Base-by-base conservation (phyloP, 2,113 vertebrate species). In the Ictalurus furcatus region DNA sequence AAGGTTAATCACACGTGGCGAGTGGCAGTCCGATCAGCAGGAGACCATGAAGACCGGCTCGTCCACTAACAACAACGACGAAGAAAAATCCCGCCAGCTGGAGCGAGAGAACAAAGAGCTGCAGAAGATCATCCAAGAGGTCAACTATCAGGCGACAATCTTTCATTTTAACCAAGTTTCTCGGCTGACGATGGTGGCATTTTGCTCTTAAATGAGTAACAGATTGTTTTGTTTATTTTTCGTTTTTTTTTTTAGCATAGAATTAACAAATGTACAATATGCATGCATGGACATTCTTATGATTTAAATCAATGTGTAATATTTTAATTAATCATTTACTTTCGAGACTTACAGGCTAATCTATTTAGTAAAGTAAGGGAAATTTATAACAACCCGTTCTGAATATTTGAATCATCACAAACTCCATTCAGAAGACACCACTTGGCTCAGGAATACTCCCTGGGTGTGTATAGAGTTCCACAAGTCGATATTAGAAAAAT, bases 21-120 rank as follows among this genome's bases (percentile, higher is more conserved):
- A 99, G 89, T 99, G 98, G 98, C 98, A 99, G 95, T 98, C 98
- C 0, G 98, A 99, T 94, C 97, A 98, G 19, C 98, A 99, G 95
- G 98, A 99, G 94, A 99, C 98, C 9, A 97, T 98, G 96, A 98
- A 98, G 93, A 99, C 98, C 0, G 98, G 97, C 0, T 98, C 98
- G 0, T 98, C 98, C 73, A 98, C 97, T 92, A 99, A 98, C 95
- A 99, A 99, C 95, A 98, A 99, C 0, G 98, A 99, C 56, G 98
- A 99, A 92, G 98, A 99, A 93, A 99, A 99, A 23, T 98, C 97
- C 28, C 94, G 98, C 16, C 96, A 99, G 86, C 90, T 99, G 94
- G 98, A 99, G 94, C 95, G 97, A 67, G 98, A 99, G 92, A 99
- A 99, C 94, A 93, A 97, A 0, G 97, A 99, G 87, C 95, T 99